Evolutionary conservation across 2,113 vertebrate species (phyloP), one percentile per base, ranked within the genome.

Genomic region (Hemicordylus capensis): DNA sequence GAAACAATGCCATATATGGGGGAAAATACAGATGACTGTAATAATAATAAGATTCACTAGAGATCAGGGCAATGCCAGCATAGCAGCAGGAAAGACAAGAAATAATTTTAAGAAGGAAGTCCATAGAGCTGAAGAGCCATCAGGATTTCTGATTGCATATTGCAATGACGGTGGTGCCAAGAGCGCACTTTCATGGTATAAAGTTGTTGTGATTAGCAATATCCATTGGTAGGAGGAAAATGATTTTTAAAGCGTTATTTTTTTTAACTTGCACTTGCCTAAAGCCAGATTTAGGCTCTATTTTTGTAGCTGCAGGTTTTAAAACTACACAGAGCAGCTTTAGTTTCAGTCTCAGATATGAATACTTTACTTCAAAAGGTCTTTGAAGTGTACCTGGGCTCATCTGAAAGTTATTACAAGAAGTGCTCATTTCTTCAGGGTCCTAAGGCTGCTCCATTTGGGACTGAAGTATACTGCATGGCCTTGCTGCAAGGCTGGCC

Each of bases 251-350:
- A 91, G 88, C 61, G 75, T 66, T 86, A 92, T 92, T 87, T n/a
- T n/a, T n/a, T n/a, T 94, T 90, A 92, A 92, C 90, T 93, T 94
- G 91, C 42, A 80, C 93, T 87, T 88, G 81, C 44, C 83, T 92
- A 88, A 92, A 94, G 92, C 89, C 76, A 93, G 93, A 94, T 94
- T 94, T 93, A 76, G 48, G 80, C 83, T 93, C 91, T 93, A 94
- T 94, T 94, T 95, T 95, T 92, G 85, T 90, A 90, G 87, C 92
- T 89, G 87, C 86, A 88, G 90, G 89, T 91, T 90, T 70, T 46
- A 63, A n/a, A 56, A 91, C 91, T 90, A 90, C 89, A 92, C 92
- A 88, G 87, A 80, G 82, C 88, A 85, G 83, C 86, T 93, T 90
- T 85, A 84, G 58, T 0, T 0, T 0, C 87, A 91, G 54, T 0